These are phyloP conservation scores for Crocuta crocuta DNA, from an alignment of 2,113 vertebrate species.

Conservation along the genomic window DNA sequence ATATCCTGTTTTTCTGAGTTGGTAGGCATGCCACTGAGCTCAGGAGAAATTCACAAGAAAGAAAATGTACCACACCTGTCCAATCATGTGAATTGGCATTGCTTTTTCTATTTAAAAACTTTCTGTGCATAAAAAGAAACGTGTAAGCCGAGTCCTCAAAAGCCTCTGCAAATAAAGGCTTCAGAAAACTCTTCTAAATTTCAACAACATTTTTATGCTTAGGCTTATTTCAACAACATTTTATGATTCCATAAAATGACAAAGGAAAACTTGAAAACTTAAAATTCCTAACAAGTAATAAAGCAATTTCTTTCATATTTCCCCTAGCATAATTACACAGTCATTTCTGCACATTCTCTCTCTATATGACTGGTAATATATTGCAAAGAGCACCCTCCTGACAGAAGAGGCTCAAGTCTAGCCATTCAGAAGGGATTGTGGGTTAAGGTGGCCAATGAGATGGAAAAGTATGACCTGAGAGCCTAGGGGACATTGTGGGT, in stretches of 20 bases:
- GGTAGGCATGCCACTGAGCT: not conserved
- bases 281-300: not conserved
- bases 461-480: not conserved
- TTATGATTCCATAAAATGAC: not conserved
- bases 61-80: not conserved
- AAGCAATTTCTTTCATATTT: not conserved
- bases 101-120: not conserved
- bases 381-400: not conserved
- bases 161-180: not conserved
- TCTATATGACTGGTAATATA: not conserved
- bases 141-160: not conserved
- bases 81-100: not conserved
- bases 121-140: not conserved
- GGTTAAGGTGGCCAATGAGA: not conserved
- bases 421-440: not conserved
- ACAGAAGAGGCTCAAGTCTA: not conserved
- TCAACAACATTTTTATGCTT: conserved; percentile 18
- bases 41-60: not conserved
- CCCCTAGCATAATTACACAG: not conserved
- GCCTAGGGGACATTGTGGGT: not conserved
- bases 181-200: conserved; percentile 39
- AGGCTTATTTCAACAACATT: not conserved
- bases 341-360: not conserved
- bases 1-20: not conserved
- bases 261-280: conserved; percentile 22